These are phyloP conservation scores for Ceryle rudis DNA, from an alignment of 2,797 vertebrate species.

Conservation along the genomic window DNA sequence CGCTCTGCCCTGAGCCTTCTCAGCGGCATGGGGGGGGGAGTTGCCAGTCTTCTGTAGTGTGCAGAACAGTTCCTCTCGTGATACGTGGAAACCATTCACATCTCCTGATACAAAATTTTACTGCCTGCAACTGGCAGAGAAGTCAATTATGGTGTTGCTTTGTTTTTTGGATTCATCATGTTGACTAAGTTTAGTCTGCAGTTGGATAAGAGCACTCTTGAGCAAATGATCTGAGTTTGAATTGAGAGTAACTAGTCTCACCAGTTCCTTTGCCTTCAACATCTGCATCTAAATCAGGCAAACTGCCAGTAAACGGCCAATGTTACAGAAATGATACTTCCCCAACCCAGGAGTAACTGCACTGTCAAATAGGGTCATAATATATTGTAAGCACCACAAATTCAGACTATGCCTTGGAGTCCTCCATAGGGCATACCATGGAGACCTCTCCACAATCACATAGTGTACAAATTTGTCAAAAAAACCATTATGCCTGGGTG, in stretches of 20 bases:
- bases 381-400: not conserved
- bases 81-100: fast-evolving
- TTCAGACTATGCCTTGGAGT: not conserved
- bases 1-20: not conserved
- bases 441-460: not conserved
- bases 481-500: not conserved
- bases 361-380: not conserved
- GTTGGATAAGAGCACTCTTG: not conserved
- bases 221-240: not conserved
- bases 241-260: not conserved
- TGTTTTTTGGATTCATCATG: not conserved
- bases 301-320: not conserved
- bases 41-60: not conserved
- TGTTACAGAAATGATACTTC: too few relatives aligned
- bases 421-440: not conserved
- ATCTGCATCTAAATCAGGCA: not conserved
- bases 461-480: not conserved
- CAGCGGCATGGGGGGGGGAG: fast-evolving
- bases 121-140: not conserved
- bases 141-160: not conserved
- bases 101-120: not conserved
- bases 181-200: not conserved
- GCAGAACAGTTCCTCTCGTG: fast-evolving
- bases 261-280: not conserved
- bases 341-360: not conserved